Evolutionary conservation across 2,113 vertebrate species (phyloP).

Genomic region (Cygnus atratus): DNA sequence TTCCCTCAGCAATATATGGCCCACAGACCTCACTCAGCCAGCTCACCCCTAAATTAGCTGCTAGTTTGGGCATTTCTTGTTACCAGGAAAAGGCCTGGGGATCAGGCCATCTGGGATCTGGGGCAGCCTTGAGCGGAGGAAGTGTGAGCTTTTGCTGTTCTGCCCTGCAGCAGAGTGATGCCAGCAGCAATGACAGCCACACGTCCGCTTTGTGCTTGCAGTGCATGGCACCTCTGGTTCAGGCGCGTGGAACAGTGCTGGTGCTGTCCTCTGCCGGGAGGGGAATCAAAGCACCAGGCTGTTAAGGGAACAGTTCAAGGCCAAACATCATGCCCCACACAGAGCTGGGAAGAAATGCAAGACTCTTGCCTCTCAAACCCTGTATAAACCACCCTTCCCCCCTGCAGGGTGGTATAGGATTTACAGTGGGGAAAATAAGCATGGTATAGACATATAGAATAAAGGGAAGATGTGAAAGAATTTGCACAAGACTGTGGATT

Average conservation of each 20-base stretch:
- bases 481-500: not conserved
- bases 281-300: not conserved
- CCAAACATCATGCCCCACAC: not conserved
- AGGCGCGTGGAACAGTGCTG: not conserved
- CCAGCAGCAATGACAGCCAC: not conserved
- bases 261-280: not conserved
- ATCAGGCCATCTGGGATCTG: not conserved
- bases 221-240: accelerated
- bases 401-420: accelerated
- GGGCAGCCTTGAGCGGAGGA: not conserved
- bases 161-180: not conserved
- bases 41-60: not conserved
- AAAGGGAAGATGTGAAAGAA: not conserved
- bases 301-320: not conserved
- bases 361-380: not conserved
- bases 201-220: not conserved
- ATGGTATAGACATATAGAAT: not conserved
- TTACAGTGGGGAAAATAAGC: not conserved
- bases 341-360: not conserved
- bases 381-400: not conserved
- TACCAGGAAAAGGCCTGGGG: not conserved
- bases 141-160: not conserved
- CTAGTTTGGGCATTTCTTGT: not conserved
- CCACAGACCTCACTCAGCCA: not conserved
- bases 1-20: not conserved